Conservation (phyloP, 2,113 vertebrate species). For the Anguilla japonica region DNA sequence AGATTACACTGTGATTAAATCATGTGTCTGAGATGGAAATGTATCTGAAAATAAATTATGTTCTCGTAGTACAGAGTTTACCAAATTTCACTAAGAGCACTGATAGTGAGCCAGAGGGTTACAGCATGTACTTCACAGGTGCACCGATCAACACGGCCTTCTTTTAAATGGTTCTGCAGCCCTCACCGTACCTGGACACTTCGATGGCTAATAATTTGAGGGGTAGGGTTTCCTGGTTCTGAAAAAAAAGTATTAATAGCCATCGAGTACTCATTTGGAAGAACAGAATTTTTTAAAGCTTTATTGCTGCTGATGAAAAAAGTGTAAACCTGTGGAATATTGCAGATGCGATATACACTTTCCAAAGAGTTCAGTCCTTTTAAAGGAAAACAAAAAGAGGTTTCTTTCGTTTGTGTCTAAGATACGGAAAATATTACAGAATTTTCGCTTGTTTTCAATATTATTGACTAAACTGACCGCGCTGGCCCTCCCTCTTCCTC, state of each 20-base stretch:
- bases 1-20: background rate
- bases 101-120: background rate
- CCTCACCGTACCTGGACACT: no score
- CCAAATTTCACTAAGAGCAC: background rate
- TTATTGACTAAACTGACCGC: background rate
- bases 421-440: background rate
- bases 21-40: background rate
- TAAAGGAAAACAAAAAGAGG: no score
- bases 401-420: background rate
- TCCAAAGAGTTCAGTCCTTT: background rate
- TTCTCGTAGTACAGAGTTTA: background rate
- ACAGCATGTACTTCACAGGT: background rate
- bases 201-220: no score
- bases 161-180: no score
- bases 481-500: background rate
- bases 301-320: no score
- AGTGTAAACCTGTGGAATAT: background rate
- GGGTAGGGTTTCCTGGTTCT: no score
- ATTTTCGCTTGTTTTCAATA: background rate
- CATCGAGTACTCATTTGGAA: no score
- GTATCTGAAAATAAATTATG: background rate
- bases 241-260: no score
- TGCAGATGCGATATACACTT: background rate
- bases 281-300: no score
- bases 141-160: no score